phyloP scores from a whole-genome alignment of 2,888 invertebrate species.

The Spodoptera littoralis region DNA sequence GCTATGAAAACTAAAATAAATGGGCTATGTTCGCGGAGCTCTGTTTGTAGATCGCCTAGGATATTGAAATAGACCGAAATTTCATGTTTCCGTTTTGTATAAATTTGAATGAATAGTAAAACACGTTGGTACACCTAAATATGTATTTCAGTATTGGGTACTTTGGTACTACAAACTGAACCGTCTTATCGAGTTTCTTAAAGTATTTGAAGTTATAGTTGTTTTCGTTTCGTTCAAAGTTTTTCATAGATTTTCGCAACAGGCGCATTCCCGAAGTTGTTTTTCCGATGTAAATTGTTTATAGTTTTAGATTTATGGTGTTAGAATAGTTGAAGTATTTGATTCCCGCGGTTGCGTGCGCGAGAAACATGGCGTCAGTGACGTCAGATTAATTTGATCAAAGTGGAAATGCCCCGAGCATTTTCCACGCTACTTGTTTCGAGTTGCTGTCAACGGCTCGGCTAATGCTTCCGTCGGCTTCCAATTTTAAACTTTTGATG shows the following conservation, averaged over 20 bases:
- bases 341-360: conserved; percentile 62
- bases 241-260: conserved; percentile 23
- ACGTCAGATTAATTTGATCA: conserved; percentile 85
- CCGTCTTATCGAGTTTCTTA: too few relatives aligned
- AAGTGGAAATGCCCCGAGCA: conserved; percentile 80
- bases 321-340: conserved; percentile 58
- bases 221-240: conserved; percentile 22
- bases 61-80: conserved; percentile 48
- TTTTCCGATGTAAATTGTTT: conserved; percentile 45
- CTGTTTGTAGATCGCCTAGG: conserved; percentile 41
- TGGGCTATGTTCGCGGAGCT: conserved; percentile 24
- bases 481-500: conserved; percentile 86
- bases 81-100: conserved; percentile 40
- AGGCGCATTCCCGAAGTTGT: conserved; percentile 10
- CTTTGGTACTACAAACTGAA: not conserved
- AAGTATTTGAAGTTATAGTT: conserved; percentile 5
- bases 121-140: not conserved
- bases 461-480: conserved; percentile 86
- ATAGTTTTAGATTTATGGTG: conserved; percentile 49
- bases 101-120: conserved; percentile 10
- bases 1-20: conserved; percentile 30
- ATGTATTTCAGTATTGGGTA: not conserved
- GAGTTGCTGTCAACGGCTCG: conserved; percentile 82
- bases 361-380: conserved; percentile 69
- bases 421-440: conserved; percentile 83